Percentiles rank a stretch among this genome's conserved stretches.
These are phyloP conservation scores for Carcina quercana DNA, from an alignment of 2,888 invertebrate species.

Conservation along the genomic window DNA sequence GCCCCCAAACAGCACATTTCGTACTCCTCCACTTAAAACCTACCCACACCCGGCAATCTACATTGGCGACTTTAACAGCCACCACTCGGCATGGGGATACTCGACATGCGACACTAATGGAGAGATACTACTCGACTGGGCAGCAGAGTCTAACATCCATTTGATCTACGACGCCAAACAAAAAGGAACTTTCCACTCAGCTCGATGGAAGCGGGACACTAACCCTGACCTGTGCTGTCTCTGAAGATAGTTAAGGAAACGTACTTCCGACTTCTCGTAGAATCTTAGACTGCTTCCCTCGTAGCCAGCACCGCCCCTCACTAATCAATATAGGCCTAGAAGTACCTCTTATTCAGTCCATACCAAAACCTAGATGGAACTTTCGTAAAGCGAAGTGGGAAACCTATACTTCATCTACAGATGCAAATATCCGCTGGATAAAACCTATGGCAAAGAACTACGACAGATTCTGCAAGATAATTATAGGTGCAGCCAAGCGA, in stretches of 20 bases:
- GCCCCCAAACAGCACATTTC: background rate
- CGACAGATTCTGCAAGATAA: background rate
- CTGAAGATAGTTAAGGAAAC: background rate
- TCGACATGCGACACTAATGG: background rate
- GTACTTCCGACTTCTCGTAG: background rate
- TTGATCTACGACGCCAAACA: background rate
- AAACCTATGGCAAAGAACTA: background rate
- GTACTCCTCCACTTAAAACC: background rate
- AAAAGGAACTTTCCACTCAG: background rate
- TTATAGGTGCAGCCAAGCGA: background rate
- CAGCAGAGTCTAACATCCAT: background rate
- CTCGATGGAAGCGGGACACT: background rate
- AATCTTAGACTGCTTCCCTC: background rate
- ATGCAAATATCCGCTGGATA: background rate
- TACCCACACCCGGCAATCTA: background rate
- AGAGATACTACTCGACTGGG: background rate
- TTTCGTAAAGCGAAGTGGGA: background rate
- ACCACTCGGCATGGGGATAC: background rate
- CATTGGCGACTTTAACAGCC: background rate
- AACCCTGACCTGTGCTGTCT: background rate
- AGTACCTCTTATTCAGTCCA: background rate
- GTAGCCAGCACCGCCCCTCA: background rate
- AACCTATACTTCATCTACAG: background rate
- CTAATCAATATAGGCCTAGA: background rate
- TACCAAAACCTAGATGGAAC: background rate